phyloP scores from a whole-genome alignment of 2,888 invertebrate genomes.

The Zaprionus bogoriensis region DNA sequence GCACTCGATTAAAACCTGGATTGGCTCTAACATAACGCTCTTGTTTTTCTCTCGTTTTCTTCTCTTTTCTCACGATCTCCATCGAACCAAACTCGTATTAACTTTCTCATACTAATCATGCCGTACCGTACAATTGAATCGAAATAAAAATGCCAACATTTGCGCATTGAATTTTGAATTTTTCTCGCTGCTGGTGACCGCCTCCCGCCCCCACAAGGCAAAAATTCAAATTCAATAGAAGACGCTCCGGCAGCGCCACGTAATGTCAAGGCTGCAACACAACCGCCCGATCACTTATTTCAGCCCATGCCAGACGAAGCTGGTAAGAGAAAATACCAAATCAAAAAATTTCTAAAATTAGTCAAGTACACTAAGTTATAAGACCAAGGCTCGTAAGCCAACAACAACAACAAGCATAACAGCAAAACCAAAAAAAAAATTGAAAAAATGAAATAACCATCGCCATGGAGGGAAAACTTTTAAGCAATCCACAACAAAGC shows the following conservation, averaged over 20 bases:
- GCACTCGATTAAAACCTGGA: constrained; percentile 55
- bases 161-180: constrained; percentile 76
- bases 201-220: constrained; percentile 54
- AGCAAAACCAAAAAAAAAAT: background rate
- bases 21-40: constrained; percentile 75
- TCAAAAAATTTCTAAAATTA: constrained; percentile 29
- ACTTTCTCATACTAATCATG: constrained; percentile 70
- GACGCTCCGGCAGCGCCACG: constrained; percentile 83
- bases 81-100: constrained; percentile 59
- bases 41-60: constrained; percentile 73
- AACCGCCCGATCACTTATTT: constrained; percentile 87
- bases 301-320: constrained; percentile 88
- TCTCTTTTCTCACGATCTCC: constrained; percentile 70
- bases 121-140: constrained; percentile 45
- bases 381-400: constrained; percentile 1
- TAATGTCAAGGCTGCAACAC: constrained; percentile 84
- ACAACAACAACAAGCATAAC: background rate
- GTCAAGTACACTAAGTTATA: constrained; percentile 33
- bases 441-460: background rate
- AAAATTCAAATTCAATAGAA: constrained; percentile 82
- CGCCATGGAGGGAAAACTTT: background rate
- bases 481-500: too few species aligned
- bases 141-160: constrained; percentile 45
- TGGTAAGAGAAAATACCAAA: constrained; percentile 85
- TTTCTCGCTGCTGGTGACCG: constrained; percentile 55